Percentiles rank a stretch among this genome's conserved stretches.
These are phyloP conservation scores for Heliconius eleuchia DNA, from an alignment of 1,140 invertebrate genomes.

Conservation along the genomic window DNA sequence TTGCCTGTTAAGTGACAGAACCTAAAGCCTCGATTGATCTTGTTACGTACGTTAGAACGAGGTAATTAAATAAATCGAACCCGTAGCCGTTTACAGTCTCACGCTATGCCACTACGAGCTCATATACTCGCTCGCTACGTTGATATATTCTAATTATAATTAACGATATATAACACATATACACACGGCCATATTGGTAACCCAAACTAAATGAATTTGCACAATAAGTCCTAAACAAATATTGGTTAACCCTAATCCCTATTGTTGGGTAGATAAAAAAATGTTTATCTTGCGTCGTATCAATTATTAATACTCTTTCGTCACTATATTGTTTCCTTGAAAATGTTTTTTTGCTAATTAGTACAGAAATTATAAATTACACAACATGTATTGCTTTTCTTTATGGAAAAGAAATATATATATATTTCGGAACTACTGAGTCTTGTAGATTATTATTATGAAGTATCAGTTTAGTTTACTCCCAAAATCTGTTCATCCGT, in stretches of 20 bases:
- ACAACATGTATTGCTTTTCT: not conserved
- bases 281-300: conserved; percentile 35
- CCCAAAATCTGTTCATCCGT: not conserved
- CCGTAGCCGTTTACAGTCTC: not conserved
- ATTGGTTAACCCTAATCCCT: conserved; percentile 38
- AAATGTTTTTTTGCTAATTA: not conserved
- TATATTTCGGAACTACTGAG: not conserved
- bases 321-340: not conserved
- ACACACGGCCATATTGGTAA: conserved; percentile 17
- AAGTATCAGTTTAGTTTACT: not conserved
- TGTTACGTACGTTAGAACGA: too few species aligned
- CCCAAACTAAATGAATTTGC: conserved; percentile 45
- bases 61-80: not conserved
- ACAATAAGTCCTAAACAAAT: conserved; percentile 53
- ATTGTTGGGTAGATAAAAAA: conserved; percentile 31
- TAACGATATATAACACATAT: not conserved
- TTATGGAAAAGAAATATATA: too few species aligned
- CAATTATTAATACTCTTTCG: not conserved
- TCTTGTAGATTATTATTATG: not conserved
- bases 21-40: too few species aligned
- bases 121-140: too few species aligned
- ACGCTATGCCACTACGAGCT: too few species aligned
- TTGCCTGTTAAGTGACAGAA: too few species aligned
- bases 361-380: too few species aligned
- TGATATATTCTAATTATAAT: not conserved